These are phyloP conservation scores for Glandiceps talaboti DNA, from an alignment of 53 echinoderm and acorn worm genomes.

Conservation along the genomic window DNA sequence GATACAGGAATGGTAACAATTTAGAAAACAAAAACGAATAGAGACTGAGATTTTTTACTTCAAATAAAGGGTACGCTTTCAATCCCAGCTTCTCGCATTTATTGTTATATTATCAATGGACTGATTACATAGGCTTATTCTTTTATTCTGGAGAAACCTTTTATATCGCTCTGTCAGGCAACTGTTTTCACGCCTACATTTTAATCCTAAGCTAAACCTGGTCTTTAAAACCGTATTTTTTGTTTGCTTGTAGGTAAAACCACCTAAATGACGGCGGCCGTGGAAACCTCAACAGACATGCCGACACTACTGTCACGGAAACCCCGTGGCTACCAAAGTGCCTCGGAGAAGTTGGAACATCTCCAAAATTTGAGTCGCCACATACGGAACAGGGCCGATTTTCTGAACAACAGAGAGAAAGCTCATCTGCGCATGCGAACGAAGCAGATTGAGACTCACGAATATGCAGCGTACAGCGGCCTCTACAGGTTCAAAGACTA, in stretches of 20 bases:
- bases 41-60: too few relatives aligned
- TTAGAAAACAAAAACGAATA: too few relatives aligned
- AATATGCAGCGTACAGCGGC: constrained; percentile 18
- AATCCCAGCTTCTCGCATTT: too few relatives aligned
- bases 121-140: too few relatives aligned
- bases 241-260: neutral
- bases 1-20: too few relatives aligned
- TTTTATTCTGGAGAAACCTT: too few relatives aligned
- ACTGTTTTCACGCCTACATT: too few relatives aligned
- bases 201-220: too few relatives aligned
- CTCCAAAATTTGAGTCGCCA: constrained; percentile 20
- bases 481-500: constrained; percentile 23
- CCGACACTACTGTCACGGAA: constrained; percentile 14
- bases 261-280: neutral
- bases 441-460: constrained; percentile 8
- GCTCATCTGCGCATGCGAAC: constrained; percentile 15
- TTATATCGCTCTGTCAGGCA: too few relatives aligned
- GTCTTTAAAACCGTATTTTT: too few relatives aligned
- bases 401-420: constrained; percentile 15
- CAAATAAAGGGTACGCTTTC: too few relatives aligned
- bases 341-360: constrained; percentile 13
- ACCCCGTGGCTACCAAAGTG: constrained; percentile 18
- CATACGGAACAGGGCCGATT: constrained; percentile 17
- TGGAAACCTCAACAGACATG: constrained; percentile 2
- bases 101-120: too few relatives aligned